phyloP scores from a whole-genome alignment of 2,888 invertebrate species.

The Callinectes sapidus region DNA sequence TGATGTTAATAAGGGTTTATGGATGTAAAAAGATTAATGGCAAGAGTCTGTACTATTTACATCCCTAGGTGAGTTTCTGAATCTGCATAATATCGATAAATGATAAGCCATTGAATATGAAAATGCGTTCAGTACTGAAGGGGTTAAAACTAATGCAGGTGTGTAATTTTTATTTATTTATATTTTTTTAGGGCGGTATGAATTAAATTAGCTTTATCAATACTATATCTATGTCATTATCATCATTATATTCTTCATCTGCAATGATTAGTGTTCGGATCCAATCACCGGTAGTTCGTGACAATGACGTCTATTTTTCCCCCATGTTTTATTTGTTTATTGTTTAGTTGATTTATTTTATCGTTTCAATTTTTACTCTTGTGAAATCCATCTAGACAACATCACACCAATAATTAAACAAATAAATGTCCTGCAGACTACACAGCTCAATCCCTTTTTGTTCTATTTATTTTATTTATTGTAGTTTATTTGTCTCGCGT shows the following conservation, averaged over 20 bases:
- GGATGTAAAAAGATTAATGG: too few relatives aligned
- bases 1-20: too few relatives aligned
- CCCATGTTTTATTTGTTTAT: neutral
- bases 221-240: neutral
- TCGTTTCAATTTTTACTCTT: neutral
- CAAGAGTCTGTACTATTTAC: too few relatives aligned
- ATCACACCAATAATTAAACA: neutral
- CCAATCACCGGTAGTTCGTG: too few relatives aligned
- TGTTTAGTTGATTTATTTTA: neutral
- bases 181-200: neutral
- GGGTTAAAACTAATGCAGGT: neutral
- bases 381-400: neutral
- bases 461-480: neutral
- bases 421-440: neutral
- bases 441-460: neutral
- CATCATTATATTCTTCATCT: neutral
- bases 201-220: neutral
- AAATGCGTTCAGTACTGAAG: too few relatives aligned
- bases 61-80: too few relatives aligned
- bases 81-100: too few relatives aligned
- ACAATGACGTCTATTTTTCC: too few relatives aligned
- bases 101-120: too few relatives aligned
- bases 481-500: neutral
- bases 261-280: too few relatives aligned
- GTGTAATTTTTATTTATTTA: too few relatives aligned